Evolutionary conservation across 2,113 vertebrate genomes (phyloP).

Genomic region (Spizaetus ornatus): DNA sequence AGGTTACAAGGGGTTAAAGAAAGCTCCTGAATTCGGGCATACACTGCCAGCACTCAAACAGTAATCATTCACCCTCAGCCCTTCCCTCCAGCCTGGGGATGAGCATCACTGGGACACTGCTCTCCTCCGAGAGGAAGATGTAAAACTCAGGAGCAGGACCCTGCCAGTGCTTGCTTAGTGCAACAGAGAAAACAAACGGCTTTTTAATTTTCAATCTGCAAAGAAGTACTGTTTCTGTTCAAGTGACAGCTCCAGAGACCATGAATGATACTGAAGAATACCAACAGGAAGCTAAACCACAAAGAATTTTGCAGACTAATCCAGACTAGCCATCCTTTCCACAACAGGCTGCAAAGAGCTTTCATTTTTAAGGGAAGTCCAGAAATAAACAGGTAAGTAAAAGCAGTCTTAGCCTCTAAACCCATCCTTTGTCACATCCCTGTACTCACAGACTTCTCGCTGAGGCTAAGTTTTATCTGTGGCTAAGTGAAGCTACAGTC

Average conservation of each 20-base stretch:
- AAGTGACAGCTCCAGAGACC: neutral
- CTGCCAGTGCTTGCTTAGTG: neutral
- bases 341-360: constrained; percentile 12
- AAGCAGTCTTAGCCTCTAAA: neutral
- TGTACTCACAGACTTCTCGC: neutral
- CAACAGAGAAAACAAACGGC: neutral
- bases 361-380: neutral
- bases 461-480: neutral
- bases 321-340: neutral
- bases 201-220: neutral
- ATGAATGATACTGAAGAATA: neutral
- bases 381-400: neutral
- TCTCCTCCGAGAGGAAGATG: neutral
- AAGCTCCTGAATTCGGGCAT: neutral
- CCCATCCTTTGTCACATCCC: neutral
- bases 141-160: neutral
- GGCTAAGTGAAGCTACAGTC: neutral
- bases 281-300: neutral
- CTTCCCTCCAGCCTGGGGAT: neutral
- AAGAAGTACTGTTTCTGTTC: neutral
- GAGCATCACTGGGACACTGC: neutral
- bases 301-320: neutral
- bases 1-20: neutral
- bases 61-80: neutral
- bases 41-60: neutral